These are phyloP conservation scores for Lobophora halterata DNA, from an alignment of 2,888 invertebrate species.

Conservation along the genomic window DNA sequence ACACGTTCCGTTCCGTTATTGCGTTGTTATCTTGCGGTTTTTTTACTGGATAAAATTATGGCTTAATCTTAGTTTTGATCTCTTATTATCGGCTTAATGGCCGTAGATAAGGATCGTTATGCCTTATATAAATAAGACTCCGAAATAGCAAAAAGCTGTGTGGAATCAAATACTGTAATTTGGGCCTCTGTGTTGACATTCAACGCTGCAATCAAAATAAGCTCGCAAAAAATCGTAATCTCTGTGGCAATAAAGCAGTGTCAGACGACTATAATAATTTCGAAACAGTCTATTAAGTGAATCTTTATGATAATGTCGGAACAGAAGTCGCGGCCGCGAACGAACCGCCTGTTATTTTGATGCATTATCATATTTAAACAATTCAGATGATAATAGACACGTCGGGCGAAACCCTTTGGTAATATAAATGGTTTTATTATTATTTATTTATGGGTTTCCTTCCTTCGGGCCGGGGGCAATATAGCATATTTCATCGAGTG, in stretches of 20 bases:
- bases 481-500: slow-evolving; percentile 78
- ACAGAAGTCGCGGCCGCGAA: slow-evolving; percentile 76
- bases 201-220: slow-evolving; percentile 48
- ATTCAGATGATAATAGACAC: slow-evolving; percentile 81
- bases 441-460: slow-evolving; percentile 80
- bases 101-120: slow-evolving; percentile 45
- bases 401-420: slow-evolving; percentile 79
- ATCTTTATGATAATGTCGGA: slow-evolving; percentile 77
- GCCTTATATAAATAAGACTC: slow-evolving; percentile 35
- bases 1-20: slow-evolving; percentile 52
- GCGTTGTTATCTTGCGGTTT: slow-evolving; percentile 47
- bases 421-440: slow-evolving; percentile 81
- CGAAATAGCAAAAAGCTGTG: slow-evolving; percentile 30
- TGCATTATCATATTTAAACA: slow-evolving; percentile 81
- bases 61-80: slow-evolving; percentile 51
- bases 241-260: slow-evolving; percentile 63
- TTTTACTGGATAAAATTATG: slow-evolving; percentile 46
- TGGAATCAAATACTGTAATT: slow-evolving; percentile 36
- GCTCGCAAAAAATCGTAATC: slow-evolving; percentile 58
- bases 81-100: slow-evolving; percentile 50
- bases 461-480: slow-evolving; percentile 73
- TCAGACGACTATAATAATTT: slow-evolving; percentile 75
- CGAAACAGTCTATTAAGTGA: slow-evolving; percentile 78
- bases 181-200: slow-evolving; percentile 42
- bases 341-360: slow-evolving; percentile 77